These are phyloP conservation scores for Panthera tigris DNA, from an alignment of 2,113 vertebrate genomes.

Conservation along the genomic window DNA sequence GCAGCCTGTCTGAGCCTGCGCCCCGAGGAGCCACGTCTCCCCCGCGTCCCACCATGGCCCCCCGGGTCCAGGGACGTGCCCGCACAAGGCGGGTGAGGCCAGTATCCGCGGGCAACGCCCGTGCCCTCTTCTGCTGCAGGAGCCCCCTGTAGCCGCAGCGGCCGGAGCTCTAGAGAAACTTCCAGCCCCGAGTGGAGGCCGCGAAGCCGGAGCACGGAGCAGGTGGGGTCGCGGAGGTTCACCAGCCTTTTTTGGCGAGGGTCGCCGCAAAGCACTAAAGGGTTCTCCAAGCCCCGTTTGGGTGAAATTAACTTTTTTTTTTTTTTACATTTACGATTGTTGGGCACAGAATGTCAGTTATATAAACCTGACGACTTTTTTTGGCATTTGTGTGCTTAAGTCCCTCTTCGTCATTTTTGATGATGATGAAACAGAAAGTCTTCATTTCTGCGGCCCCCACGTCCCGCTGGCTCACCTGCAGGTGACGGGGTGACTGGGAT, in stretches of 20 bases:
- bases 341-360: background rate
- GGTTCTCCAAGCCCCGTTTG: background rate
- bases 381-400: fast-evolving
- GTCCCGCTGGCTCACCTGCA: fast-evolving
- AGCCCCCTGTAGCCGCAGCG: fast-evolving
- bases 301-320: background rate
- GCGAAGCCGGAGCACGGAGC: background rate
- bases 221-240: fast-evolving
- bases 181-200: background rate
- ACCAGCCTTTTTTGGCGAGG: fast-evolving
- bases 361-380: background rate
- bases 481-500: no score
- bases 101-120: background rate
- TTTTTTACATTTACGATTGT: background rate
- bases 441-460: background rate
- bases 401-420: background rate
- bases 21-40: background rate
- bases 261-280: fast-evolving
- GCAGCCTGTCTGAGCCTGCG: background rate
- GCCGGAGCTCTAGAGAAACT: background rate
- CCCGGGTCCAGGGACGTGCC: no score
- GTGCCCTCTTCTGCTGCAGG: background rate
- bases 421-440: background rate
- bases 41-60: fast-evolving
- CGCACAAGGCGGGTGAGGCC: background rate